Base-by-base conservation (phyloP, 2,888 invertebrate species). In the Dyspetes luteomarginatus region DNA sequence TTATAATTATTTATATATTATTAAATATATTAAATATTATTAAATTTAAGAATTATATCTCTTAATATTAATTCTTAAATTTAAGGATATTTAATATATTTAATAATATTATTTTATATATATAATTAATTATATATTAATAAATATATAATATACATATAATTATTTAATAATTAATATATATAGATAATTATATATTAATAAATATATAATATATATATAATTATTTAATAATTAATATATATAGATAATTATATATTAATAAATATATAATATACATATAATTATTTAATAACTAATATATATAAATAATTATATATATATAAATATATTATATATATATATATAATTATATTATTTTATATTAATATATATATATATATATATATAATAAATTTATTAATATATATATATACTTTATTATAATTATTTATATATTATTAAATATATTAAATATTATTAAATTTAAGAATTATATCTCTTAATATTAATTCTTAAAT, bases 221-320 rank as follows among this genome's bases (percentile, higher is more conserved):
- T 9, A 2, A 5, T n/a, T 2, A 30, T 17, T 4, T 52, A 56
- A 15, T 5, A 4, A 15, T 0, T 30, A 41, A 4, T 12, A 62
- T 45, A 28, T 28, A 15, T 45, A 45, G 19, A 62, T 74, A 78
- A 81, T 24, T 82, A 82, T 88, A 7, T 36, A 7, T 9, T 36
- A 92, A 89, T 91, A 92, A 92, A 92, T 92, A 92, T 67, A 60
- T 52, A 15, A 94, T 93, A 94, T 94, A 94, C 12, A 86, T 94
- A 94, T 91, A 95, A 93, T 64, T 93, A 94, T 90, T 94, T 93
- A 89, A 94, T 85, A 15, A 22, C 3, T 56, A 24, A 48, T 26
- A 50, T 43, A 52, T 7, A 19, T 55, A 48, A 4, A 55, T 24
- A 55, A 26, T 41, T 76, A 48, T 55, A 60, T 55, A 58, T 45